Conservation (phyloP, 2,888 invertebrate genomes). For the Nemurella pictetii region DNA sequence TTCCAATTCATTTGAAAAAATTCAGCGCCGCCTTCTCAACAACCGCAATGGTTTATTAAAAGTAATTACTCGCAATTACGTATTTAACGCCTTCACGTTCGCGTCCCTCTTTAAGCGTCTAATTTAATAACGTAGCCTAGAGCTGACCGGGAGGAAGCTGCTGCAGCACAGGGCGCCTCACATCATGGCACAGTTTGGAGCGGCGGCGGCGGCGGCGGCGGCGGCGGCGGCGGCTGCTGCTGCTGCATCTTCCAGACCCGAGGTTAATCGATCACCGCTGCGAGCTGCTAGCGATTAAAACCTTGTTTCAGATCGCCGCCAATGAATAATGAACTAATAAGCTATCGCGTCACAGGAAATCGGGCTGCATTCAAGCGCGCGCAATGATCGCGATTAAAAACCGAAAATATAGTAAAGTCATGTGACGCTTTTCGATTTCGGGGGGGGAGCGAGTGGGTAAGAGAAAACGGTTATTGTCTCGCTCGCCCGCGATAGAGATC, state of each 20-base stretch:
- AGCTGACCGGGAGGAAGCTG: neutral
- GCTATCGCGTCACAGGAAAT: neutral
- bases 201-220: neutral
- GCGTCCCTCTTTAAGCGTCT: slow-evolving; percentile 11
- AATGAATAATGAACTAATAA: neutral
- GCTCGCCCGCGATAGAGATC: neutral
- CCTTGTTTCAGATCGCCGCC: neutral
- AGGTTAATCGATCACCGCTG: neutral
- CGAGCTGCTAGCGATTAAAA: neutral
- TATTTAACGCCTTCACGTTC: slow-evolving; percentile 10
- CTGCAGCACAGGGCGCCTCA: no score
- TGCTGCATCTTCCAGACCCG: no score
- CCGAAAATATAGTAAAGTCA: slow-evolving; percentile 20
- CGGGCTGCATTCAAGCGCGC: slow-evolving; percentile 3
- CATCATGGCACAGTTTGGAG: neutral
- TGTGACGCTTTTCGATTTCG: neutral
- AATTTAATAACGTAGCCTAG: neutral
- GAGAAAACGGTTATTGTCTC: slow-evolving; percentile 6
- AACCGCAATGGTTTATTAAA: slow-evolving; percentile 1
- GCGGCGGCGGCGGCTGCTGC: no score
- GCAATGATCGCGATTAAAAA: slow-evolving; percentile 11
- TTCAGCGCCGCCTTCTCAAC: neutral
- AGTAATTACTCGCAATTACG: slow-evolving; percentile 16
- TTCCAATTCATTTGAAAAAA: neutral
- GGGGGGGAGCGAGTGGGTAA: neutral